phyloP scores from a whole-genome alignment of 2,888 invertebrate species.

The Heliothis peltigera region DNA sequence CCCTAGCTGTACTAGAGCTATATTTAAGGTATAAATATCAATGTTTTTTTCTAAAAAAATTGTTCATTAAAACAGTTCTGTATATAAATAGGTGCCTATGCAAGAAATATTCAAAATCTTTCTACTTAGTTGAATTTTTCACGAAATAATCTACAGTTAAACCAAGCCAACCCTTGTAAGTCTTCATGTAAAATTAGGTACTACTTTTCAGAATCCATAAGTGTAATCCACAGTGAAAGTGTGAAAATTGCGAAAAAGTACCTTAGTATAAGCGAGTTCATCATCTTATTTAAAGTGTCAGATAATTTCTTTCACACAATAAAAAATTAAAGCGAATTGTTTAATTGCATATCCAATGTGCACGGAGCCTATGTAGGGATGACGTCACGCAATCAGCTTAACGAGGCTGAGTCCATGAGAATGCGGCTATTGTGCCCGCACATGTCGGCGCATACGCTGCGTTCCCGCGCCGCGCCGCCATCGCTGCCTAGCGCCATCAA shows the following conservation, averaged over 20 bases:
- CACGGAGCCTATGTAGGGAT: constrained; percentile 71
- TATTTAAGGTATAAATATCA: too few relatives aligned
- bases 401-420: constrained; percentile 88
- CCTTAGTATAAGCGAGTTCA: background rate
- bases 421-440: constrained; percentile 89
- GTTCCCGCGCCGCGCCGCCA: constrained; percentile 62
- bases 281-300: background rate
- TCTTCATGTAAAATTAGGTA: background rate
- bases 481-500: constrained; percentile 5
- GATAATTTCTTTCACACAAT: constrained; percentile 6
- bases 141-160: background rate
- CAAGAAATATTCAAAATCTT: too few relatives aligned
- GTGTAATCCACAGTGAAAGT: background rate
- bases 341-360: constrained; percentile 67
- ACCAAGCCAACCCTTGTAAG: background rate
- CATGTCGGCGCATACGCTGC: constrained; percentile 86
- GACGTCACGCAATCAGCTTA: constrained; percentile 90
- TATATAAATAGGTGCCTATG: too few relatives aligned
- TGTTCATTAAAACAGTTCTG: too few relatives aligned
- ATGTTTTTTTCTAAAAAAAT: too few relatives aligned
- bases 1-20: too few relatives aligned
- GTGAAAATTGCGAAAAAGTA: background rate
- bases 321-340: constrained; percentile 16
- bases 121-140: too few relatives aligned
- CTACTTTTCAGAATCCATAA: background rate